Percentiles rank a stretch among this genome's conserved stretches.
These are phyloP conservation scores for Sitta europaea DNA, from an alignment of 2,113 vertebrate species.

Conservation along the genomic window DNA sequence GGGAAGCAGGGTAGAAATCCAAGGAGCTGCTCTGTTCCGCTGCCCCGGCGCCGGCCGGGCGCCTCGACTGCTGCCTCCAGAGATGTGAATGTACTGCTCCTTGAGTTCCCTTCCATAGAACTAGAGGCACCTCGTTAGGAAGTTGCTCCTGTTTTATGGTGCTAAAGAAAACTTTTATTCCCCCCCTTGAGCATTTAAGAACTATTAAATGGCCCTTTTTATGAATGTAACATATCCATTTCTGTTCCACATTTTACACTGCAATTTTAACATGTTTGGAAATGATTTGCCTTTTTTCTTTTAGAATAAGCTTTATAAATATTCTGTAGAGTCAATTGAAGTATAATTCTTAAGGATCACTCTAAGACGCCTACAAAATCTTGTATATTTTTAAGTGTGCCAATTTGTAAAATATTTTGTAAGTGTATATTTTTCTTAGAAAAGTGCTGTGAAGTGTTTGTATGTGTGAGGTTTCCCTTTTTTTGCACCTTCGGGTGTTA, in stretches of 20 bases:
- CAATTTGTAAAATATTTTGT: slow-evolving; percentile 99
- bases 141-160: slow-evolving; percentile 95
- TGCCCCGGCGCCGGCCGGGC: slow-evolving; percentile 71
- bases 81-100: slow-evolving; percentile 96
- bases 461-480: slow-evolving; percentile 94
- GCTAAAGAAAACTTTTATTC: slow-evolving; percentile 84
- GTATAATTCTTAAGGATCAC: slow-evolving; percentile 99
- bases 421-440: slow-evolving; percentile 99
- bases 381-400: slow-evolving; percentile 99
- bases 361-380: slow-evolving; percentile 98
- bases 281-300: slow-evolving; percentile 95
- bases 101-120: slow-evolving; percentile 80
- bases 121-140: slow-evolving; percentile 88
- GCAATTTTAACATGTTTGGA: slow-evolving; percentile 95
- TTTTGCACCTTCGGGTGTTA: slow-evolving; percentile 93
- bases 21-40: slow-evolving; percentile 74
- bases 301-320: slow-evolving; percentile 99
- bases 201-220: slow-evolving; percentile 83
- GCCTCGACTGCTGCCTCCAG: slow-evolving; percentile 89
- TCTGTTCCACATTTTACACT: slow-evolving; percentile 96
- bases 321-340: slow-evolving; percentile 99
- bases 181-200: slow-evolving; percentile 78
- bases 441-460: slow-evolving; percentile 99
- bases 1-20: slow-evolving; percentile 69
- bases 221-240: slow-evolving; percentile 98